Base-by-base conservation (phyloP, 2,113 vertebrate species). In the Pterophyllum scalare region DNA sequence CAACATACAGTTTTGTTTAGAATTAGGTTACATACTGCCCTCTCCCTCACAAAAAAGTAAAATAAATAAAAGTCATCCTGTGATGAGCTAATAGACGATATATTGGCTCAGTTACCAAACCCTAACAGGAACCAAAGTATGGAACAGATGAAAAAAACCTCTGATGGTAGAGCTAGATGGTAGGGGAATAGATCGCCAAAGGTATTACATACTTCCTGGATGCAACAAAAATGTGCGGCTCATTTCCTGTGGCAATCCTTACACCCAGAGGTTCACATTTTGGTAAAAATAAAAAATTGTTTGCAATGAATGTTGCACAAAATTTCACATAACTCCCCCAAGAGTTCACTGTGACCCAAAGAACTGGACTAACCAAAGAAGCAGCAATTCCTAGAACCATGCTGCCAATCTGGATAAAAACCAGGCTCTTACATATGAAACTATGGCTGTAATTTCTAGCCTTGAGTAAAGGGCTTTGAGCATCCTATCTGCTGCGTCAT, bases 401-500 rank as follows among this genome's bases (percentile, higher is more conserved):
- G 0, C 24, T 49, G 43, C 43, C 28, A 49, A 22, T 20, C 24
- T 49, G 28, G 24, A 49, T 28, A 70, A 49, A 49, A 49, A 0
- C 0, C 24, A 57, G 20, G 77, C 22, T 58, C 31, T 33, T 49
- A 22, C 67, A 12, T 64, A 49, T 49, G 46, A 38, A 61, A 46
- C 38, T 62, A 62, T 46, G 28, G n/a, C 28, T 70, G 1, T 59
- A 38, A 65, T 38, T n/a, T 26, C 38, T 60, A 22, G 62, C 15
- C 38, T 75, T 54, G 12, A 26, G 52, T 64, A 17, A 62, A 85
- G 56, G 40, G 60, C 35, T 22, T 76, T 24, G 4, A 28, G 52
- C 62, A 10, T 62, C 78, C 76, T 78, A 24, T 81, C n/a, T 80
- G 87, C 87, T 83, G 80, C 43, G 77, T 91, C 75, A 88, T 4